Evolutionary conservation across 2,888 invertebrate species (phyloP).

Genomic region (Hofmannophila pseudospretella): DNA sequence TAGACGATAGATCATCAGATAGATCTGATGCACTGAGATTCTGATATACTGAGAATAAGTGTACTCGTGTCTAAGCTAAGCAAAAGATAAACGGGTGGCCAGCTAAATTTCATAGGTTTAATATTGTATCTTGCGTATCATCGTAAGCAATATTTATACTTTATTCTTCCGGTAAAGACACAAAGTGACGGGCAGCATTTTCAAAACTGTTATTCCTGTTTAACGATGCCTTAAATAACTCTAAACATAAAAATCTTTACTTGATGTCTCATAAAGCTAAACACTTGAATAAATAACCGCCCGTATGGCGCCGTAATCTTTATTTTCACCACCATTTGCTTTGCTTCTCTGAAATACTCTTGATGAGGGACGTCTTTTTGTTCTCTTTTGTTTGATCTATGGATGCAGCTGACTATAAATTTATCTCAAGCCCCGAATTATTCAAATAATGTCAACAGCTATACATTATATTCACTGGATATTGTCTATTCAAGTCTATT

Average conservation of each 20-base stretch:
- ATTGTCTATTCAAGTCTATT: constrained; percentile 47
- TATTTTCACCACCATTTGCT: constrained; percentile 15
- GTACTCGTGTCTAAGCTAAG: too few relatives aligned
- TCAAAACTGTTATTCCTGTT: constrained; percentile 39
- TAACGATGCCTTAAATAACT: constrained; percentile 49
- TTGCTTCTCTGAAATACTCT: constrained; percentile 12
- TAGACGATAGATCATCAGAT: too few relatives aligned
- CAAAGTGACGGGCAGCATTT: constrained; percentile 21
- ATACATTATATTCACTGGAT: constrained; percentile 42
- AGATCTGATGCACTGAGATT: too few relatives aligned
- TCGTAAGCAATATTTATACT: constrained; percentile 8
- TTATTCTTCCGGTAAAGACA: constrained; percentile 17
- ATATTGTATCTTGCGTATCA: too few relatives aligned
- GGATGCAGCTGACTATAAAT: constrained; percentile 49
- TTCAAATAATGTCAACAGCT: constrained; percentile 56
- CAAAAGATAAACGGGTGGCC: too few relatives aligned
- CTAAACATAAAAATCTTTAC: constrained; percentile 42
- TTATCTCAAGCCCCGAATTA: constrained; percentile 44
- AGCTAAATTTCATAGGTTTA: too few relatives aligned
- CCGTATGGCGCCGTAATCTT: constrained; percentile 27
- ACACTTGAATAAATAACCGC: constrained; percentile 50
- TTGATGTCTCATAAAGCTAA: constrained; percentile 49
- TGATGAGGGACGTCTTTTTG: constrained; percentile 17
- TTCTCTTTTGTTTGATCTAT: neutral
- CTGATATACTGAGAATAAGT: too few relatives aligned